Base-by-base conservation (phyloP, 2,888 invertebrate genomes). In the Tetramorium bicarinatum region DNA sequence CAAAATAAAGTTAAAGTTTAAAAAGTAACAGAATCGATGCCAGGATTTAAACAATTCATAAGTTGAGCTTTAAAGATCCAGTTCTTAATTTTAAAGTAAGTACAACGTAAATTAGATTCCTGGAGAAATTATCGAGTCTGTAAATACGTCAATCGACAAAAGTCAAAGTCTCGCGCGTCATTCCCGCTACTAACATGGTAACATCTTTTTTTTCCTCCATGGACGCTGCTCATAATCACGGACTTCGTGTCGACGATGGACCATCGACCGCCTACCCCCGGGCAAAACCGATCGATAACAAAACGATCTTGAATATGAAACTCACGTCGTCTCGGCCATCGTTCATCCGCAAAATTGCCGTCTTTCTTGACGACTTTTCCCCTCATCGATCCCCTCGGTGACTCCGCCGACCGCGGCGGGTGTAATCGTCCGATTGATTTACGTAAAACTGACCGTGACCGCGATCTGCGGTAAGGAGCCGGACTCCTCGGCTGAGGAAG, bases 401-500 rank as follows among this genome's bases (percentile, higher is more conserved):
- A 38, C 54, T 79, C 54, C 41, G 66, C 34, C 56, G 44, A 56
- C 21, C 76, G 34, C 62, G 59, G 34, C 62, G 59, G 52, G 13
- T 44, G 7, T 67, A 56, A 79, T 56, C 52, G 67, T 64, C 34
- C 56, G 29, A 66, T 76, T 79, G 77, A 67, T 44, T 67, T 69
- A 61, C 71, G 47, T 75, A 85, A 84, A 69, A 82, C 56, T 85
- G 74, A 54, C 75, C 85, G 75, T 47, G 77, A 67, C 29, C n/a
- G 44, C 54, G 44, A 69, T 34, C 41, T 71, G 41, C 47, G 44
- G 59, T 47, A 82, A 87, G 83, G 80, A 84, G 80, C 92, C 94
- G 94, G 94, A 95, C 66, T 94, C 94, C 85, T 94, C 94, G 86
- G 92, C 91, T 75, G 94, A 94, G 87, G 94, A 95, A 91, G 95